phyloP scores from a whole-genome alignment of 1,140 invertebrate species.

The Steinernema feltiae region DNA sequence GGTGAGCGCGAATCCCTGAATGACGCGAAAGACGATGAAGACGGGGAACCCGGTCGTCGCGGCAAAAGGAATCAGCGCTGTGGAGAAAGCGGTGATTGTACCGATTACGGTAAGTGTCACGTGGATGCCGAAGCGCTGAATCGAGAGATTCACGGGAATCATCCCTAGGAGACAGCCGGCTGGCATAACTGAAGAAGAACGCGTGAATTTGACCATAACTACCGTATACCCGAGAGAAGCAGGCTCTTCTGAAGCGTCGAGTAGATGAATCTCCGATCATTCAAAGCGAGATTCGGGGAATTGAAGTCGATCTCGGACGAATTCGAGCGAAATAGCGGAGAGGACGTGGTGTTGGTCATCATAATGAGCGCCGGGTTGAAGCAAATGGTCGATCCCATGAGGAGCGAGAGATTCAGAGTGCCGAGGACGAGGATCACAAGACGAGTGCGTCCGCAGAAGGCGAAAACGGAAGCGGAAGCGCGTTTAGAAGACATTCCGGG shows the following conservation, averaged over 20 bases:
- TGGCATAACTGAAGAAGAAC: not conserved
- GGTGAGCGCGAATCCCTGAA: slow-evolving; percentile 13
- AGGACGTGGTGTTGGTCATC: not conserved
- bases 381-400: not conserved
- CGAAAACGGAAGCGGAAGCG: not conserved
- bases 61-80: not conserved
- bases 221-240: too few species aligned
- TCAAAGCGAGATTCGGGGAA: not conserved
- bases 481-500: too few species aligned
- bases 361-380: not conserved
- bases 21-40: not conserved
- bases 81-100: not conserved
- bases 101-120: not conserved
- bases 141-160: not conserved
- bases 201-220: not conserved
- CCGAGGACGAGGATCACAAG: not conserved
- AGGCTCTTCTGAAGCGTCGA: not conserved
- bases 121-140: not conserved
- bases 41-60: not conserved
- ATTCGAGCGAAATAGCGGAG: too few species aligned
- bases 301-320: not conserved
- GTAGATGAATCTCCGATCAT: not conserved
- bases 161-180: not conserved
- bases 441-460: not conserved
- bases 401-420: not conserved